Conservation (phyloP, 2,797 vertebrate genomes). For the Moxostoma hubbsi region DNA sequence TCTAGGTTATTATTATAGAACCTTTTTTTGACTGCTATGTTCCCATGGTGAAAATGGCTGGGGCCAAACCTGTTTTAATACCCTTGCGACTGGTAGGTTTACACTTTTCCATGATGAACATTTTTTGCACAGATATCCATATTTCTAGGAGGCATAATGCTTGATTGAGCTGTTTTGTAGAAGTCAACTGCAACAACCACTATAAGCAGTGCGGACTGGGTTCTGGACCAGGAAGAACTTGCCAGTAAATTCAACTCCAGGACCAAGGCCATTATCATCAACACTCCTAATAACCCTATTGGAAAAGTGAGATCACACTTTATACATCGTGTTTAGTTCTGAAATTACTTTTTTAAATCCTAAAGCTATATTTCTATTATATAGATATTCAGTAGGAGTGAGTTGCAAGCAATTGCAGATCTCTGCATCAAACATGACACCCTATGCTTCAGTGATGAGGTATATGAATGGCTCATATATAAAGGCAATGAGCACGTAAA, state of each 20-base stretch:
- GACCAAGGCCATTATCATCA: slow-evolving; percentile 95
- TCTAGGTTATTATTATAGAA: slow-evolving; percentile 93
- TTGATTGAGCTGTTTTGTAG: slow-evolving; percentile 66
- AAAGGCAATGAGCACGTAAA: slow-evolving; percentile 89
- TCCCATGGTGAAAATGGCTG: slow-evolving; percentile 93
- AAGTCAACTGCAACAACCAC: slow-evolving; percentile 71
- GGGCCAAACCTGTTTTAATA: slow-evolving; percentile 88
- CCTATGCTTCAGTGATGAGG: slow-evolving; percentile 95
- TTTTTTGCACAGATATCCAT: not conserved
- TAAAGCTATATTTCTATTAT: slow-evolving; percentile 40
- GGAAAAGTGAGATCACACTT: slow-evolving; percentile 82
- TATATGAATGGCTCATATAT: slow-evolving; percentile 97
- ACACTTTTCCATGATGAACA: not conserved
- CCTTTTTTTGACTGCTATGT: slow-evolving; percentile 95
- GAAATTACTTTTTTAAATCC: not conserved
- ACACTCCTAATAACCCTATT: slow-evolving; percentile 93
- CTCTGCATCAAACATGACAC: slow-evolving; percentile 91
- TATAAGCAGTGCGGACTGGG: slow-evolving; percentile 87
- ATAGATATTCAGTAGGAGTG: slow-evolving; percentile 87
- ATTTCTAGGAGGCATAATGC: not conserved
- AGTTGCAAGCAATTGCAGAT: slow-evolving; percentile 90
- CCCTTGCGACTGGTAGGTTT: slow-evolving; percentile 86
- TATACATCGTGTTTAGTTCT: not conserved
- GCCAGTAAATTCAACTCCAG: slow-evolving; percentile 90
- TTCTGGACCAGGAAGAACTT: slow-evolving; percentile 87